These are phyloP conservation scores for Myotis vivesi DNA, from an alignment of 2,797 vertebrate species.

Conservation along the genomic window DNA sequence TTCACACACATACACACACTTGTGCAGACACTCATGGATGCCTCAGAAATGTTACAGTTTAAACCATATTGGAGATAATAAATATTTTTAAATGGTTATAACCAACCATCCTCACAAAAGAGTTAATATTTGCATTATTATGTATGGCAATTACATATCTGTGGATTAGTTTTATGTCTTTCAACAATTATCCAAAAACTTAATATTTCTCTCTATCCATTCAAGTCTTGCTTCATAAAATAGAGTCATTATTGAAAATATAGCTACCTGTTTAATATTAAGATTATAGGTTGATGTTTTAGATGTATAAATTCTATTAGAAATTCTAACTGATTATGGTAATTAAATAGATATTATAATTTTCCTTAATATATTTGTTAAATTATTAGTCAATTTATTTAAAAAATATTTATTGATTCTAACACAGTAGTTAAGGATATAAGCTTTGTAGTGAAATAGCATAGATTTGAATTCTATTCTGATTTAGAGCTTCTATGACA, in stretches of 20 bases:
- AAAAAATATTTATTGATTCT: not conserved
- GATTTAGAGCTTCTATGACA: not conserved
- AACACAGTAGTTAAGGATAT: not conserved
- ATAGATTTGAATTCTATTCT: not conserved
- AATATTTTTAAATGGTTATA: not conserved
- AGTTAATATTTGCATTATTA: not conserved
- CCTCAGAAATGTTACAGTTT: not conserved
- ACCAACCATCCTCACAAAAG: not conserved
- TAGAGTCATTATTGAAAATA: not conserved
- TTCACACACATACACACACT: not conserved
- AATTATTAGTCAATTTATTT: not conserved
- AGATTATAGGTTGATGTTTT: not conserved
- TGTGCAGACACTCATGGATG: not conserved
- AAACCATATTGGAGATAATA: not conserved
- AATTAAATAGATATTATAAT: not conserved
- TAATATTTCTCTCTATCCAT: not conserved
- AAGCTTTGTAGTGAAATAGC: not conserved
- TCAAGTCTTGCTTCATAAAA: not conserved
- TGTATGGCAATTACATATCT: not conserved
- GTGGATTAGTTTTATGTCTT: not conserved
- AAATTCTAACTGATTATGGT: not conserved
- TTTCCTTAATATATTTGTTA: not conserved
- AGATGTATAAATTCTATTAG: not conserved
- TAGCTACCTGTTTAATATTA: not conserved
- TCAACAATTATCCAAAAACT: not conserved